These are phyloP conservation scores for Periophthalmodon schlosseri DNA, from an alignment of 2,113 vertebrate genomes.

Conservation along the genomic window DNA sequence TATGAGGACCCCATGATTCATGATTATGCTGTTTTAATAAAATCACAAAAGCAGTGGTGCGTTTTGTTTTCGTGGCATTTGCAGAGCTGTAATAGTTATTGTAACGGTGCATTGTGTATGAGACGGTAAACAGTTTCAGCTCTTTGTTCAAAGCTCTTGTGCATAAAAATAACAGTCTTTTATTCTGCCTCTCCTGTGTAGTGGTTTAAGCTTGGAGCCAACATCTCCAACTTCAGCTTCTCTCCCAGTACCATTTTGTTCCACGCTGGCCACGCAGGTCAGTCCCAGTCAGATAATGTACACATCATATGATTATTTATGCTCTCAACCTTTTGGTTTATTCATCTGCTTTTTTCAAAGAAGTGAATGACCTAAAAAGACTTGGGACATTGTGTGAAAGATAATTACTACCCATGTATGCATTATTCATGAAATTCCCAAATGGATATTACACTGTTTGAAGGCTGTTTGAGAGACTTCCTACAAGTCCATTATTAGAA, in stretches of 20 bases:
- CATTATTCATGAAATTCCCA: slow-evolving; percentile 30
- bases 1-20: slow-evolving; percentile 22
- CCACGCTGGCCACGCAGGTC: slow-evolving; percentile 95
- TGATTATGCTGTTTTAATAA: slow-evolving; percentile 46
- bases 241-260: slow-evolving; percentile 95
- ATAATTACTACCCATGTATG: neutral
- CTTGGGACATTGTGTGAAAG: slow-evolving; percentile 8
- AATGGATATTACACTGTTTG: neutral
- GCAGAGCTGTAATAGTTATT: slow-evolving; percentile 44
- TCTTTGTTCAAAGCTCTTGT: slow-evolving; percentile 49
- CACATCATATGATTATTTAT: slow-evolving; percentile 10
- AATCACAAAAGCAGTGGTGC: slow-evolving; percentile 50
- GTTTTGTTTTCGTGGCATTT: slow-evolving; percentile 42
- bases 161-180: slow-evolving; percentile 41
- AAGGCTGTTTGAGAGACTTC: neutral
- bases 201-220: slow-evolving; percentile 98
- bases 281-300: slow-evolving; percentile 39
- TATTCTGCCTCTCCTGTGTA: slow-evolving; percentile 63
- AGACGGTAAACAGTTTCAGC: slow-evolving; percentile 42
- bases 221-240: slow-evolving; percentile 95
- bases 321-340: neutral
- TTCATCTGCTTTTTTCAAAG: slow-evolving; percentile 18
- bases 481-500: neutral
- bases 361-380: slow-evolving; percentile 6
- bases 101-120: slow-evolving; percentile 35